Conservation (phyloP, 2,113 vertebrate genomes). For the Leucopternis melanops region DNA sequence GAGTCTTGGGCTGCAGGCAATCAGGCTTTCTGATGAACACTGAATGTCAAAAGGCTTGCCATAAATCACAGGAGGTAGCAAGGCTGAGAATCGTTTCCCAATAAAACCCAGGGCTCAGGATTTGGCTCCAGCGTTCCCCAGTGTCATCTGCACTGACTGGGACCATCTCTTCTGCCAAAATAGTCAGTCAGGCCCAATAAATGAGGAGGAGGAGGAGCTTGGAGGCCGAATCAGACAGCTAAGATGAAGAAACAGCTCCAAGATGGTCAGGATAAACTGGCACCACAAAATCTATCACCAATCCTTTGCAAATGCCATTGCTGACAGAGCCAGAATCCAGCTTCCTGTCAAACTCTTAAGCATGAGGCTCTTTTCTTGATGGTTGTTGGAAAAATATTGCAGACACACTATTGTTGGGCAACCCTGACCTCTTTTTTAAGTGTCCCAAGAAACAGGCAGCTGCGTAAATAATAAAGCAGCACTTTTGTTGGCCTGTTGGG, state of each 20-base stretch:
- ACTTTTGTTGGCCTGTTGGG: neutral
- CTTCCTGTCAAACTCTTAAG: neutral
- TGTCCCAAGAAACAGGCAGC: neutral
- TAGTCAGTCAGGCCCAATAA: neutral
- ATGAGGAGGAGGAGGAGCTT: neutral
- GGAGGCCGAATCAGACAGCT: neutral
- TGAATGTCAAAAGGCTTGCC: neutral
- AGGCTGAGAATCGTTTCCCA: neutral
- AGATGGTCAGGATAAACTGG: neutral
- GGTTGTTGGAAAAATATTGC: neutral
- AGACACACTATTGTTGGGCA: neutral
- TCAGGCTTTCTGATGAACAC: neutral
- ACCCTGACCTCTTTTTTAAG: neutral
- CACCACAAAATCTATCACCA: neutral
- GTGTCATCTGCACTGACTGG: neutral
- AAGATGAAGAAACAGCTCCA: conserved; percentile 16
- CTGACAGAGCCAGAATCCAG: neutral
- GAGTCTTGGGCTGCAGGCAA: neutral
- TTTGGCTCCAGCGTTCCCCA: neutral
- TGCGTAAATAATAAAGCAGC: neutral
- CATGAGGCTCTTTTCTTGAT: neutral
- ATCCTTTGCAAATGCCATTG: neutral
- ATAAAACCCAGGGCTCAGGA: neutral
- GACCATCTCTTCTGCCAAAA: neutral
- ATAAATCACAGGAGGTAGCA: neutral